Percentiles rank a stretch among this genome's conserved stretches.
These are phyloP conservation scores for Meleagris gallopavo DNA, from an alignment of 2,113 vertebrate species.

Conservation along the genomic window DNA sequence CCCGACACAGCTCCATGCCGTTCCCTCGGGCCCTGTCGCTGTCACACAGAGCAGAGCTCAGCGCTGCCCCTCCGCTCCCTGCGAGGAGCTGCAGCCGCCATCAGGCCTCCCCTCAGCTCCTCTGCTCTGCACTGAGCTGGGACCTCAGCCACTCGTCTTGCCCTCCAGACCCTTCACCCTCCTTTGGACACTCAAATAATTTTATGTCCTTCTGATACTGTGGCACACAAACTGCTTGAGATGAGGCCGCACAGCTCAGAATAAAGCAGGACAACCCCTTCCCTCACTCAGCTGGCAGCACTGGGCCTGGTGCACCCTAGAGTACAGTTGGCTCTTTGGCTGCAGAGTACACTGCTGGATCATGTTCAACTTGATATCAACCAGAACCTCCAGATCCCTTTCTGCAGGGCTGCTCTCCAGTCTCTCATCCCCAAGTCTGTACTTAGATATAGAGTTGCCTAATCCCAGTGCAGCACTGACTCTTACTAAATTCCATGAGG, in stretches of 20 bases:
- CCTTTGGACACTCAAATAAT: neutral
- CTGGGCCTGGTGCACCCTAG: neutral
- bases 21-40: neutral
- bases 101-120: neutral
- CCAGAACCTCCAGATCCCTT: neutral
- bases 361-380: neutral
- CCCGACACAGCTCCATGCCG: neutral
- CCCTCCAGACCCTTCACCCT: neutral
- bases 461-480: neutral
- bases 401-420: neutral
- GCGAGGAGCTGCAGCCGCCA: neutral
- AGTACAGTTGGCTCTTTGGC: neutral
- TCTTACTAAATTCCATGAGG: neutral
- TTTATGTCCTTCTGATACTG: neutral
- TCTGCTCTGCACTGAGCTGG: neutral
- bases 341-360: neutral
- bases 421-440: neutral
- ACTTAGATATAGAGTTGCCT: neutral
- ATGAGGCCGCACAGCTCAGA: neutral
- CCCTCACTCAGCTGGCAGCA: neutral
- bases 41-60: neutral
- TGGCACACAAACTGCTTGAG: neutral
- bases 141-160: neutral
- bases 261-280: neutral
- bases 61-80: neutral